A percentile compares a stretch with the other conserved stretches of the same genome.
phyloP scores from a whole-genome alignment of 2,797 vertebrate species.

The Acrocephalus scirpaceus region DNA sequence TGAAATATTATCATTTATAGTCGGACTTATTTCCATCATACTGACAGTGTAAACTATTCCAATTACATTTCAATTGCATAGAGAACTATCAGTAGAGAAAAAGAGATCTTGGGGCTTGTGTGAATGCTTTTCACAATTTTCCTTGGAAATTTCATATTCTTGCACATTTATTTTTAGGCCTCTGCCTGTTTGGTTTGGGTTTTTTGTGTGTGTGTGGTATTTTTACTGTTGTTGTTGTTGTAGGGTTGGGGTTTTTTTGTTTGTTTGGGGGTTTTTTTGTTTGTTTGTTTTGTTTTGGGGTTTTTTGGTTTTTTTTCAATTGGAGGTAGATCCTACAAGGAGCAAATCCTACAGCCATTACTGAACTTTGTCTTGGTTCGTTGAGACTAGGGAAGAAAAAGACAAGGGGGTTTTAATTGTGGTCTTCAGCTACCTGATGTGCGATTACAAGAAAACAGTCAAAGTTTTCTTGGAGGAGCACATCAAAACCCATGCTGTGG shows the following conservation, averaged over 20 bases:
- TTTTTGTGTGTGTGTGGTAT: not conserved
- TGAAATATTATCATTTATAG: not conserved
- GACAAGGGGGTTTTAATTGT: not conserved
- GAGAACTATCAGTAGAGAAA: not conserved
- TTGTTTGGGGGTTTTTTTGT: too few relatives aligned
- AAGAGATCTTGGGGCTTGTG: not conserved
- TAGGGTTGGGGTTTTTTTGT: too few relatives aligned
- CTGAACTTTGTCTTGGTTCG: not conserved
- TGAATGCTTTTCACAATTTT: not conserved
- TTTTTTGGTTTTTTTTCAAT: not conserved
- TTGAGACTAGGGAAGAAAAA: not conserved
- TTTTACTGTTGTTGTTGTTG: not conserved
- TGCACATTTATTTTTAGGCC: not conserved
- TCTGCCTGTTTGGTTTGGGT: not conserved
- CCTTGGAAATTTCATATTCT: not conserved
- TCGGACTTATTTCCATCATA: not conserved
- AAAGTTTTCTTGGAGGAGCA: not conserved
- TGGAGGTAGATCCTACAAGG: not conserved
- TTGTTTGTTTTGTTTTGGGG: too few relatives aligned
- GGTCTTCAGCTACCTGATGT: not conserved
- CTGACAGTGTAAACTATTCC: not conserved
- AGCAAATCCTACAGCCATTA: not conserved
- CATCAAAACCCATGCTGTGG: not conserved
- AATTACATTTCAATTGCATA: not conserved
- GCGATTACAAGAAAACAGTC: not conserved